A percentile compares a stretch with the other conserved stretches of the same genome.
These are phyloP conservation scores for Drosophila sucinea DNA, from an alignment of 1,140 invertebrate genomes.

Conservation along the genomic window DNA sequence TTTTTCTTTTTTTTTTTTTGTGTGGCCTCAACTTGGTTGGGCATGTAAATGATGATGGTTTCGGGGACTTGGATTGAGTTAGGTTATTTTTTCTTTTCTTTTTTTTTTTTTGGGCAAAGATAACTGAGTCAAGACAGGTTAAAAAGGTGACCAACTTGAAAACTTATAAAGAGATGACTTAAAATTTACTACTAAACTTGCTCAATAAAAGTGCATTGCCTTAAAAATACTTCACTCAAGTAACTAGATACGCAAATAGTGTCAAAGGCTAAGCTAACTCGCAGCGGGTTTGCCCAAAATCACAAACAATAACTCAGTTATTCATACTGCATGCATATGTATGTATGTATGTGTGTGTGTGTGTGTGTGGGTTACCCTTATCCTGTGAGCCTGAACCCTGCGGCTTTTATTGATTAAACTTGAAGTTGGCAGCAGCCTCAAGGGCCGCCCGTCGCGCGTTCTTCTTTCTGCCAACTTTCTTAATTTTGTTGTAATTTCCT, in stretches of 20 bases:
- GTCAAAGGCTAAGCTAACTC: conserved; percentile 53
- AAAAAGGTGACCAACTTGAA: conserved; percentile 12
- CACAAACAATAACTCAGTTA: conserved; percentile 57
- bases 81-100: neutral
- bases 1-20: neutral
- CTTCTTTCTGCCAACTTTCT: conserved; percentile 60
- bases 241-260: conserved; percentile 49
- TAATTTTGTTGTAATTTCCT: conserved; percentile 80
- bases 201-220: conserved; percentile 66
- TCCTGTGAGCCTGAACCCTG: conserved; percentile 39
- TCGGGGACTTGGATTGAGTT: conserved; percentile 5
- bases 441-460: conserved; percentile 55
- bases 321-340: conserved; percentile 6
- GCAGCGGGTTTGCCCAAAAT: conserved; percentile 52
- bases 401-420: conserved; percentile 78
- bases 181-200: conserved; percentile 2
- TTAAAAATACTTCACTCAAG: conserved; percentile 69
- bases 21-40: conserved; percentile 55
- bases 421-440: conserved; percentile 56
- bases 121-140: conserved; percentile 15
- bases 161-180: conserved; percentile 1
- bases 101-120: neutral
- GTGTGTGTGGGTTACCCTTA: conserved; percentile 3
- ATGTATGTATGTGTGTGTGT: conserved; percentile 8
- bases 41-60: conserved; percentile 23